Evolutionary conservation across 2,113 vertebrate species (phyloP), one percentile per base, ranked within the genome.

Genomic region (Pteruthius melanotis): DNA sequence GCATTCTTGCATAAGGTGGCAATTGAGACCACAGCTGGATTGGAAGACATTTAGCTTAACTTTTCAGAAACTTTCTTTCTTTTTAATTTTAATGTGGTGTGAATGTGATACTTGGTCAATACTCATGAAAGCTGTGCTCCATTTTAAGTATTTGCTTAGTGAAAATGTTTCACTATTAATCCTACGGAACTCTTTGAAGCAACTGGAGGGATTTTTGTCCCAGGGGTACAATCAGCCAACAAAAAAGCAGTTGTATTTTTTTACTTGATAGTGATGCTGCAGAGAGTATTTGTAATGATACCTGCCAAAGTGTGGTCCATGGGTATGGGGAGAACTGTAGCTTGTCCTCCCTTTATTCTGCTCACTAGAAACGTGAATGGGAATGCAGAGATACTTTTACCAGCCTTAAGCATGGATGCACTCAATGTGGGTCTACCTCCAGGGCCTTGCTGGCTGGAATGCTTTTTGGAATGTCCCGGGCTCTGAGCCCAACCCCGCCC

Each of bases 401-500:
- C 81, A 74, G 66, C 22, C 79, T 93, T 37, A 60, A 83, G 84
- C 30, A 12, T 82, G 76, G 95, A 83, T 96, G 83, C 3, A 3
- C 81, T 93, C 61, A 47, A 23, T 78, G 44, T 75, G 90, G 90
- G 90, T 94, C 93, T 97, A 94, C 97, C 96, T 97, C 94, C 10
- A 4, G 89, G 92, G 95, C 91, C 83, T 78, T 92, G 89, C 49
- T 78, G 64, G 66, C 49, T 78, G 90, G 96, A 97, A 96, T 90
- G 90, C 84, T 91, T 97, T 96, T 93, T 93, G 97, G 97, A 97
- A 97, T 97, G 97, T 96, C 96, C 94, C 27, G 0, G 95, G 95
- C 97, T 84, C 61, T 23, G n/a, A 88, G 95, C 96, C 95, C 89
- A 94, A 15, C 97, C 96, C 84, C 47, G 1, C 90, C 94, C 93